A percentile compares a stretch with the other conserved stretches of the same genome.
Conservation (phyloP, 2,113 vertebrate genomes). For the Panthera leo region DNA sequence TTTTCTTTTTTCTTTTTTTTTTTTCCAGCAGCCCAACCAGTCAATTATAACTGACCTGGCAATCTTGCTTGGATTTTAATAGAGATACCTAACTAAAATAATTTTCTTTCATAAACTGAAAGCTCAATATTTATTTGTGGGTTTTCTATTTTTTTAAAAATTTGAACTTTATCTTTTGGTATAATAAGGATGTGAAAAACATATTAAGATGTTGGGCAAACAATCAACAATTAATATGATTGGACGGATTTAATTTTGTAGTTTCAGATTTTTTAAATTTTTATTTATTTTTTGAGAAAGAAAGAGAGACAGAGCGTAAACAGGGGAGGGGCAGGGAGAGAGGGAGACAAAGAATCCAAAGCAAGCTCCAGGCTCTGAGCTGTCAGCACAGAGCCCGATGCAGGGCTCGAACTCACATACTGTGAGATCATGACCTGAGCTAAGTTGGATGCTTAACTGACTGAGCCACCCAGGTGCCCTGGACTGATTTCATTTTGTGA, state of each 20-base stretch:
- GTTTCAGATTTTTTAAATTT: too few species aligned
- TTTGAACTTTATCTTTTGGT: background rate
- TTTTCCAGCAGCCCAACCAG: background rate
- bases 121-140: background rate
- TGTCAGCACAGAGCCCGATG: too few species aligned
- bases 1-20: background rate
- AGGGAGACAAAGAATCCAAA: too few species aligned
- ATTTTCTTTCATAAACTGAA: background rate
- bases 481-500: background rate
- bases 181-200: background rate
- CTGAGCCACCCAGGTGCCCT: too few species aligned
- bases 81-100: constrained; percentile 7
- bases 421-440: too few species aligned
- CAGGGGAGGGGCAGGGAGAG: too few species aligned
- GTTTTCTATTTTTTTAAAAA: background rate
- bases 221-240: background rate
- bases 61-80: background rate
- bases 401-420: too few species aligned
- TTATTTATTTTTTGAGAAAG: too few species aligned
- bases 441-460: too few species aligned
- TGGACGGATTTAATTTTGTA: background rate
- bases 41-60: background rate
- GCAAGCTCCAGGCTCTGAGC: too few species aligned
- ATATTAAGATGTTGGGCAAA: background rate
- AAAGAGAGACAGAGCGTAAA: too few species aligned